Base-by-base conservation (phyloP, 2,888 invertebrate species). In the Escarpia spicata region DNA sequence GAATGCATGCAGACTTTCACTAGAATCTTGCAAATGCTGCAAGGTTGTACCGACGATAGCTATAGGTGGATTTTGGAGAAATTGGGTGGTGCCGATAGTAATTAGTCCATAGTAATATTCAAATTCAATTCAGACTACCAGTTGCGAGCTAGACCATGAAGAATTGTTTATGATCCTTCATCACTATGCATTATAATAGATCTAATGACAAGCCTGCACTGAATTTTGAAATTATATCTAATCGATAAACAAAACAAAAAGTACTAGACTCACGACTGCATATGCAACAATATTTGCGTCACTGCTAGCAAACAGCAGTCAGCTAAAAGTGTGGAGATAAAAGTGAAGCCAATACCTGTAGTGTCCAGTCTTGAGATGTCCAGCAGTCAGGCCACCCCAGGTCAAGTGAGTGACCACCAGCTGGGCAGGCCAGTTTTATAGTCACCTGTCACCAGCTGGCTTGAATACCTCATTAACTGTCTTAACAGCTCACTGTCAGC, bases 401-500 rank as follows among this genome's bases (percentile, higher is more conserved):
- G 75, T 75, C 75, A 75, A 75, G 75, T 75, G 75, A 26, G 6
- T 75, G 75, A 75, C 75, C 75, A 75, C 75, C 75, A 75, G 75
- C 75, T 75, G 75, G 75, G 75, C 75, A 75, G 75, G 75, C 4
- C 6, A 26, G 19, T 75, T 75, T 75, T 75, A 75, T 75, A 75
- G 75, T 75, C 19, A 6, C 26, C n/a, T n/a, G 26, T 75, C 26
- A 75, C 75, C 75, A 19, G 19, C 75, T 75, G 75, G 75, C 75
- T 26, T 75, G 75, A 75, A 75, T 75, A 75, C 75, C 75, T 75
- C 75, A 75, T 75, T 75, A 75, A 75, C 75, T 75, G 75, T 75
- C 26, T 75, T 26, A 75, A 75, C 75, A 75, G 75, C 75, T 75
- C 75, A 75, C 52, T 2, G 75, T 75, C 75, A 75, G 26, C 75